Percentiles rank a stretch among this genome's conserved stretches.
Evolutionary conservation across 35 echinoderm and acorn worm genomes (phyloP).

Genomic region (Ophioderma brevispina): DNA sequence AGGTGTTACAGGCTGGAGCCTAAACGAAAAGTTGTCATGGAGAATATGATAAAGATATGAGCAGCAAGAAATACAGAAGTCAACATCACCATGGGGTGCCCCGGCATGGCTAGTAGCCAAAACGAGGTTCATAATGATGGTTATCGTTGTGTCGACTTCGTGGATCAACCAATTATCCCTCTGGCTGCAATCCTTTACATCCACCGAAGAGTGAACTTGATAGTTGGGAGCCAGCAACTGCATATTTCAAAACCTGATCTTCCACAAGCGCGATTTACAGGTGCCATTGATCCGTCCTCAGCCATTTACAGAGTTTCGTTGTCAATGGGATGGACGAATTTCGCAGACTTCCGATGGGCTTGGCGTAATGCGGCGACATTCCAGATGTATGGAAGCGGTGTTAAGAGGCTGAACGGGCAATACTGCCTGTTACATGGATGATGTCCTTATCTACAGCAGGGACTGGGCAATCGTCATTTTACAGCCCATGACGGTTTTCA

Average conservation of each 20-base stretch:
- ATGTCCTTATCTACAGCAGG: slow-evolving; percentile 41
- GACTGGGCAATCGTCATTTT: slow-evolving; percentile 24
- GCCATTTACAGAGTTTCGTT: slow-evolving; percentile 32
- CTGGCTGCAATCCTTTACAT: too few species aligned
- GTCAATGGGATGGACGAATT: slow-evolving; percentile 42
- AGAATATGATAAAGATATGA: too few species aligned
- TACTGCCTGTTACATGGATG: slow-evolving; percentile 59
- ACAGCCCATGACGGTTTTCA: slow-evolving; percentile 28
- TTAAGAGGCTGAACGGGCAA: slow-evolving; percentile 32
- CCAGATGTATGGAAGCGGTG: slow-evolving; percentile 38
- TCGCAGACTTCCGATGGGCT: slow-evolving; percentile 15
- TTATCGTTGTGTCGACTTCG: too few species aligned
- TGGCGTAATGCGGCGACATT: slow-evolving; percentile 44
- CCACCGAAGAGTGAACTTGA: background rate
- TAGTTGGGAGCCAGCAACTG: slow-evolving; percentile 14
- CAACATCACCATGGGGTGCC: too few species aligned
- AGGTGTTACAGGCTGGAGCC: too few species aligned
- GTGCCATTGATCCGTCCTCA: slow-evolving; percentile 31
- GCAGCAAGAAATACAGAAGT: too few species aligned
- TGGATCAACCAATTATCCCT: too few species aligned
- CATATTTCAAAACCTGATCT: slow-evolving; percentile 43
- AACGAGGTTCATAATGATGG: too few species aligned
- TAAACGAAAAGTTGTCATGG: too few species aligned
- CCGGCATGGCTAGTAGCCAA: too few species aligned
- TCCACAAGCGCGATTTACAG: slow-evolving; percentile 31